Conservation (phyloP, 2,113 vertebrate genomes). For the Sinosuthora webbiana region DNA sequence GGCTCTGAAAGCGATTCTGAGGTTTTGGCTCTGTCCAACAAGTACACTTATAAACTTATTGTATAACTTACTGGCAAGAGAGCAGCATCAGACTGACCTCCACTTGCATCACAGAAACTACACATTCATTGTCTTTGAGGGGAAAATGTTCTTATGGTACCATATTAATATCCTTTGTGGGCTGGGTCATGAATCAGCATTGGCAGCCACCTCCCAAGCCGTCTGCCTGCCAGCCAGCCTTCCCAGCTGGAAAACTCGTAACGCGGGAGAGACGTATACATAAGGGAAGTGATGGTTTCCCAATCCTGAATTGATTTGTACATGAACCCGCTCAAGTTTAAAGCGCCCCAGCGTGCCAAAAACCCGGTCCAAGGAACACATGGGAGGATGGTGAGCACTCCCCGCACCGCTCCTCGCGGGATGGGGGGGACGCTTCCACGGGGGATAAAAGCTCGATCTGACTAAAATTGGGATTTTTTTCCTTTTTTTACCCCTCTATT, state of each 20-base stretch:
- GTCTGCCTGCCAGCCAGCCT: conserved; percentile 59
- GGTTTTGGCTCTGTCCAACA: conserved; percentile 21
- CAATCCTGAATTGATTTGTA: conserved; percentile 27
- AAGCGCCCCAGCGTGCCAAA: neutral
- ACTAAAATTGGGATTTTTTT: neutral
- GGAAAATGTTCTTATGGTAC: conserved; percentile 44
- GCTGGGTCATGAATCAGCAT: conserved; percentile 63
- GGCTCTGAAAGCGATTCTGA: conserved; percentile 28
- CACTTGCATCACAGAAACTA: conserved; percentile 57
- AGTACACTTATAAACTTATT: conserved; percentile 39
- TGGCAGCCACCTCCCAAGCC: conserved; percentile 24
- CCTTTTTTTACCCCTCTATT: no score
- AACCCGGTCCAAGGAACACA: neutral
- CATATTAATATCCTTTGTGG: conserved; percentile 35
- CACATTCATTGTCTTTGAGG: conserved; percentile 34
- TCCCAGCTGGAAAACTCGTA: conserved; percentile 67
- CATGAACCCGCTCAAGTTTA: neutral
- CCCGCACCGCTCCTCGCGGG: no score
- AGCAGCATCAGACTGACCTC: conserved; percentile 26
- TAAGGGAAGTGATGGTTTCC: conserved; percentile 47
- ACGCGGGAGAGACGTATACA: neutral
- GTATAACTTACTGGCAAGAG: conserved; percentile 39
- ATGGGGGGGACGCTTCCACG: neutral
- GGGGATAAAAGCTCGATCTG: rapidly evolving
- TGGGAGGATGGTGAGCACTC: rapidly evolving